Evolutionary conservation across 2,113 vertebrate genomes (phyloP), one percentile per base, ranked within the genome.

Genomic region (Alouatta palliata): DNA sequence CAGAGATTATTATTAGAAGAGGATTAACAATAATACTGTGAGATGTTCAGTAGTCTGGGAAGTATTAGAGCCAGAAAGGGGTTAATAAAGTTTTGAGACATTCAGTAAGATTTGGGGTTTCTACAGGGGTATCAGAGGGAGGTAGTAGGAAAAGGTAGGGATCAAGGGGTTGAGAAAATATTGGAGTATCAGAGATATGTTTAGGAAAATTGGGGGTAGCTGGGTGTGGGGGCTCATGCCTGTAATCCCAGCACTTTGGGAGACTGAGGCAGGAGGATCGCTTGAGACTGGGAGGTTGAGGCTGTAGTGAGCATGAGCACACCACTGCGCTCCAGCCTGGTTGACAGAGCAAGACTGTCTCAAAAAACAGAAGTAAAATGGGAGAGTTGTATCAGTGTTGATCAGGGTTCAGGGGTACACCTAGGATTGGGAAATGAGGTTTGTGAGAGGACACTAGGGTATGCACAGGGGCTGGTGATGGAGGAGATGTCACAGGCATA

Each of bases 391-490:
- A 21, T n/a, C 82, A 14, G 61, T 77, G 40, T 54, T 30, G 27
- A 7, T 89, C n/a, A 82, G 30, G 37, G n/a, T 45, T 91, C 40
- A 68, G 21, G 68, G 61, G 32, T 76, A n/a, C 14, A 73, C 35
- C 43, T 79, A 52, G 66, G 27, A 12, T 35, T 79, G 90, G 70
- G 40, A 68, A 92, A 30, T 70, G n/a, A 54, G n/a, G 40, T 86
- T 83, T 90, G n/a, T 87, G 43, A 54, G 49, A 25, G 49, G 43
- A 25, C 75, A 19, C 83, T 71, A 27, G 32, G 73, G 27, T 40
- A 2, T 17, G 30, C 45, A 87, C 66, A 90, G 45, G 43, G 27
- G 6, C 75, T 97, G 97, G 97, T 97, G 95, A 97, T 13, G 3
- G 11, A 58, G 58, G 27, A 35, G 14, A 76, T 45, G 87, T 56